Evolutionary conservation across 2,888 invertebrate species (phyloP).

Genomic region (Ecliptopera silaceata): DNA sequence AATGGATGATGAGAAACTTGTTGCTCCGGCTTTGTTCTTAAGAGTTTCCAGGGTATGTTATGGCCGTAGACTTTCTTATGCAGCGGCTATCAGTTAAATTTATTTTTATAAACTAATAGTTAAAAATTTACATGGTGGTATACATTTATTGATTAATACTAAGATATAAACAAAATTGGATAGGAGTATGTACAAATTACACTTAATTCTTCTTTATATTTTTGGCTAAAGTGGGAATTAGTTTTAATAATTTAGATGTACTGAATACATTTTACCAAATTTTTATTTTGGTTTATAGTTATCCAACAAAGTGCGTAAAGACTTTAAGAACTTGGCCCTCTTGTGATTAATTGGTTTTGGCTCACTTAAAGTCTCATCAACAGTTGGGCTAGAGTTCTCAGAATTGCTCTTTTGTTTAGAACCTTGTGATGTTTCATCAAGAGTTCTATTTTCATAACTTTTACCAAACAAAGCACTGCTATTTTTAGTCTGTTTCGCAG

Average conservation of each 20-base stretch:
- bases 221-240: neutral
- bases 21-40: slow-evolving; percentile 31
- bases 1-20: slow-evolving; percentile 38
- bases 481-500: neutral
- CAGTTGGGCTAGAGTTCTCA: neutral
- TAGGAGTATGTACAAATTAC: too few species aligned
- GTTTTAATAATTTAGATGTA: too few species aligned
- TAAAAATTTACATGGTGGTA: neutral
- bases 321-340: neutral
- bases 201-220: neutral
- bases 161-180: neutral
- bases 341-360: neutral
- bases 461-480: slow-evolving; percentile 2
- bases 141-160: neutral
- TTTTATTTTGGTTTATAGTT: slow-evolving; percentile 6
- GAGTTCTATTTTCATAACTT: neutral
- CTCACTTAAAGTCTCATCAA: neutral
- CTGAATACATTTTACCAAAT: neutral
- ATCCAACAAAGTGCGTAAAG: slow-evolving; percentile 1
- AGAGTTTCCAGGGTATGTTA: slow-evolving; percentile 60
- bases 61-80: slow-evolving; percentile 51
- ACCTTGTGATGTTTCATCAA: neutral
- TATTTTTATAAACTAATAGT: neutral
- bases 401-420: neutral
- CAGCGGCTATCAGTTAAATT: slow-evolving; percentile 7